Base-by-base conservation (phyloP, 2,888 invertebrate genomes). In the Troides helena region DNA sequence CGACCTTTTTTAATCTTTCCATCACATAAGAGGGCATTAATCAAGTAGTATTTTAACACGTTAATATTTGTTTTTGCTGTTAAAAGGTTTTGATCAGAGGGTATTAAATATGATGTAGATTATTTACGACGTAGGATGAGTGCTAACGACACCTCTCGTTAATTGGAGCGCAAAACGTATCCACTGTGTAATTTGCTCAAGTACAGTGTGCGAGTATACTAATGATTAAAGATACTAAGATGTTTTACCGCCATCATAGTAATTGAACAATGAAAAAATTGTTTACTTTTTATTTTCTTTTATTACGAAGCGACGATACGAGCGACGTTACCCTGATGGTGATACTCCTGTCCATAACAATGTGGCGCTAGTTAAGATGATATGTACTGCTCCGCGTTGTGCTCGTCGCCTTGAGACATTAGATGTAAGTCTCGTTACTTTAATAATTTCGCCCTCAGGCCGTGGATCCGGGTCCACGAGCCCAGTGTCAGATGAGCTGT, bases 141-240 rank as follows among this genome's bases (percentile, higher is more conserved):
- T 63, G 60, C 60, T 30, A 60, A 36, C 60, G 36, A 60, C 36
- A 60, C 23, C 39, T 46, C 23, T 50, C 14, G 46, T 62, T 46
- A 43, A 46, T 46, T 23, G 46, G 43, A 62, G 62, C 62, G 39
- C 10, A 62, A 46, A 62, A 46, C 46, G 43, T 62, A 62, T 43
- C 46, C 62, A 5, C 21, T 46, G 62, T 23, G 21, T 62, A 62
- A 62, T 23, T 23, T 25, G 25, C n/a, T 53, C n/a, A 18, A 53
- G 53, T 53, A 53, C 53, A 18, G 7, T 7, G n/a, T n/a, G n/a
- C 53, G 53, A 53, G 53, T 53, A 53, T 12, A 53, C 18, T 53
- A 53, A 7, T 18, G 53, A 53, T 53, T n/a, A 53, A 53, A 53
- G 53, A 6, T 53, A n/a, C 18, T 53, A n/a, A 53, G 53, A n/a